Evolutionary conservation across 1,140 invertebrate genomes (phyloP).

Genomic region (Trinorchestia longiramus): DNA sequence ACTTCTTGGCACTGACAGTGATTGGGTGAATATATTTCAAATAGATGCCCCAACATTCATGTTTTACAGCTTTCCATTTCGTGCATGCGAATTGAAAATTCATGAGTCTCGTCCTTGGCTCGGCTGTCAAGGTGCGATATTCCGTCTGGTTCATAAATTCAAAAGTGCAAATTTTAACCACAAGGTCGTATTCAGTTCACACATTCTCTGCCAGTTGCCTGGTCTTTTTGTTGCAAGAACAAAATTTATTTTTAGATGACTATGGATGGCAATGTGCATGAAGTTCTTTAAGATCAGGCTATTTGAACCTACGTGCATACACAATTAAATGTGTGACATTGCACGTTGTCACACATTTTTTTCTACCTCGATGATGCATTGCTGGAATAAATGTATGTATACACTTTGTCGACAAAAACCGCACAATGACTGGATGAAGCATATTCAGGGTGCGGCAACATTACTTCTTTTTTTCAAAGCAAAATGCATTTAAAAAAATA

Average conservation of each 20-base stretch:
- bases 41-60: not conserved
- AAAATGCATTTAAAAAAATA: no score
- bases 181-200: not conserved
- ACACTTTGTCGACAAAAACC: no score
- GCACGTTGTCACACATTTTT: not conserved
- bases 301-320: no score
- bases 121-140: not conserved
- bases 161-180: not conserved
- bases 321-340: no score
- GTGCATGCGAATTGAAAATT: not conserved
- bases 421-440: no score
- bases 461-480: no score
- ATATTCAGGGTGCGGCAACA: no score
- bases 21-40: not conserved
- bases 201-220: not conserved
- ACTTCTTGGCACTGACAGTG: not conserved
- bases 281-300: not conserved
- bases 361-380: not conserved
- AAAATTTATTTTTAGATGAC: not conserved
- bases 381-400: not conserved
- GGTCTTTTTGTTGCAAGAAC: not conserved
- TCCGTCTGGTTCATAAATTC: not conserved
- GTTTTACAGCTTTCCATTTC: not conserved
- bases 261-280: not conserved
- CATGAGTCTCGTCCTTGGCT: not conserved